Conservation (phyloP, 2,113 vertebrate genomes). For the Thalassoma bifasciatum region DNA sequence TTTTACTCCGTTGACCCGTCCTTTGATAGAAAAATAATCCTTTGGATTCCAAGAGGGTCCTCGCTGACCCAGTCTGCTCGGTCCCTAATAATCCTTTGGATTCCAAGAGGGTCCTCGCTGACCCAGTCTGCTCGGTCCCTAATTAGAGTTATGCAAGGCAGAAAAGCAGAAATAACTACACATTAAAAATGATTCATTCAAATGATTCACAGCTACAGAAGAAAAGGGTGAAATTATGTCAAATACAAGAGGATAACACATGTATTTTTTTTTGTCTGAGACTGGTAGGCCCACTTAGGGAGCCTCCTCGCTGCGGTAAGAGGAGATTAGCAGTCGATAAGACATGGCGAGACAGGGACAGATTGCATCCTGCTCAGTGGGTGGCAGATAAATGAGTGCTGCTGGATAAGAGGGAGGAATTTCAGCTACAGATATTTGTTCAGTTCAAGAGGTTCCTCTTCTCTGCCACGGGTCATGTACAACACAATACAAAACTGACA, state of each 20-base stretch:
- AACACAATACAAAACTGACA: no score
- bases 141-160: background rate
- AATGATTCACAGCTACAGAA: background rate
- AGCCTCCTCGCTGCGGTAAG: slow-evolving; percentile 25
- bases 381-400: slow-evolving; percentile 30
- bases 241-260: background rate
- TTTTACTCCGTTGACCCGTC: no score
- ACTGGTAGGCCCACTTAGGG: slow-evolving; percentile 7
- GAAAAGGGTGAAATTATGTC: background rate
- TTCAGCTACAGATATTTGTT: background rate
- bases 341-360: slow-evolving; percentile 39
- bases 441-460: background rate
- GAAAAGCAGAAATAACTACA: background rate
- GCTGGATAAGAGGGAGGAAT: slow-evolving; percentile 17
- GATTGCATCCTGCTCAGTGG: slow-evolving; percentile 44
- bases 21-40: no score
- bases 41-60: no score
- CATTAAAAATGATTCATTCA: no score
- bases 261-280: slow-evolving; percentile 5
- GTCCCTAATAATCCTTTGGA: no score
- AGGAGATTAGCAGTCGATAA: slow-evolving; percentile 57
- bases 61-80: no score
- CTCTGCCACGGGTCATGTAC: background rate
- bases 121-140: no score
- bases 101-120: no score